Evolutionary conservation across 1,140 invertebrate species (phyloP).

Genomic region (Oreohelix idahoensis): DNA sequence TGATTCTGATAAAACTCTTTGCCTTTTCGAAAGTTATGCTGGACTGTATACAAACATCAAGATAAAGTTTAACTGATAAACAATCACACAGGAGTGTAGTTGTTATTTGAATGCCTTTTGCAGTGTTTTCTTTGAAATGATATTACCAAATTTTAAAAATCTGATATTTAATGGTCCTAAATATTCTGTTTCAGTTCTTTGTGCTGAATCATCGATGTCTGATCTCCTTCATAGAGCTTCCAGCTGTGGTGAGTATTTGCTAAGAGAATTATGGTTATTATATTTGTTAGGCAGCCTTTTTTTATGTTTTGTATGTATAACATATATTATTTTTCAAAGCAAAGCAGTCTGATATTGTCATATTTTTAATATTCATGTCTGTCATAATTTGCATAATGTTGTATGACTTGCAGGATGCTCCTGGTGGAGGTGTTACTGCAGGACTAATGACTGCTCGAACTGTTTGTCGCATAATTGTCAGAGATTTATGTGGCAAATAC

Average conservation of each 20-base stretch:
- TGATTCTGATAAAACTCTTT: too few relatives aligned
- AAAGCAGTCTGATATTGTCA: too few relatives aligned
- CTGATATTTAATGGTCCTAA: neutral
- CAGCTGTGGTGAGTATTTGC: constrained; percentile 77
- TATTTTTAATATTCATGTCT: neutral
- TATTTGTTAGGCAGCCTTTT: too few relatives aligned
- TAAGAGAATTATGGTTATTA: too few relatives aligned
- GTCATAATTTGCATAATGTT: neutral
- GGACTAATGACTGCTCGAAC: constrained; percentile 76
- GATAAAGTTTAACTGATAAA: too few relatives aligned
- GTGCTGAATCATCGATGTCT: constrained; percentile 86
- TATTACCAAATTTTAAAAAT: too few relatives aligned
- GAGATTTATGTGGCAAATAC: constrained; percentile 93
- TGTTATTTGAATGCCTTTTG: too few relatives aligned
- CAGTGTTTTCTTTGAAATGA: too few relatives aligned
- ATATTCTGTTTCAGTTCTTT: constrained; percentile 82
- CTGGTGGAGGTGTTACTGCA: constrained; percentile 86
- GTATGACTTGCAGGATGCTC: constrained; percentile 76
- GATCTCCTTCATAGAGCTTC: constrained; percentile 92
- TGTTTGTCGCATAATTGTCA: constrained; percentile 86
- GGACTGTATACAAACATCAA: too few relatives aligned
- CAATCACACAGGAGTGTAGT: too few relatives aligned
- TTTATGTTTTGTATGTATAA: too few relatives aligned
- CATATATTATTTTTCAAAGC: neutral
- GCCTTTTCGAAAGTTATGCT: too few relatives aligned